Base-by-base conservation (phyloP, 2,113 vertebrate genomes). In the Semnopithecus entellus region DNA sequence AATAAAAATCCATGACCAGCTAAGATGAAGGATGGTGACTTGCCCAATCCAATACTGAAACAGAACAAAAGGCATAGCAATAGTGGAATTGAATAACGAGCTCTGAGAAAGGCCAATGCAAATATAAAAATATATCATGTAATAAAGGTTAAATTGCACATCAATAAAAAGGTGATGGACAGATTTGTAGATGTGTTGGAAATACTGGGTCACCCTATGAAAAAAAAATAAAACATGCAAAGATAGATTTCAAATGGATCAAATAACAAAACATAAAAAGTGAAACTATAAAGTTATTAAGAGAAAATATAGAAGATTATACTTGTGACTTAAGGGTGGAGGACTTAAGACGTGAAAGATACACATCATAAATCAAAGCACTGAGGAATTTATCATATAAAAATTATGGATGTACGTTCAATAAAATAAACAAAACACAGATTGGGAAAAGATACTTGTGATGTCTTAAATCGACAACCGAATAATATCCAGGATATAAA, bases 221-320 rank as follows among this genome's bases (percentile, higher is more conserved):
- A 79, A 14, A 93, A 93, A 94, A 57, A 64, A 79, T 43, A 84
- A 94, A 91, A 88, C 18, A 57, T 10, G 59, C 4, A 93, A 85
- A 88, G 13, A 16, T 50, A 4, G 38, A 52, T 72, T 93, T 35
- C 52, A 95, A 88, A 59, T 73, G 17, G 18, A 66, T 72, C 38
- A 82, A 90, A 61, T 32, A 72, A 2, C 30, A 90, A 96, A 90
- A 81, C 12, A 43, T 0, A 27, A 78, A 70, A 95, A 87, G 20
- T 20, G 55, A 94, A 93, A 59, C 7, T 92, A 48, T 70, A 76
- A 96, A 90, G 35, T 75, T 88, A 95, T 75, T 79, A 83, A 48
- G 82, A 92, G n/a, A 97, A 95, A 91, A 87, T 18, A 68, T 2
- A 80, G 17, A 6, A 76, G 32, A 79, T 6, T n/a, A 59, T 75